Evolutionary conservation across 2,797 vertebrate species (phyloP), one percentile per base, ranked within the genome.

Genomic region (Rousettus madagascariensis): DNA sequence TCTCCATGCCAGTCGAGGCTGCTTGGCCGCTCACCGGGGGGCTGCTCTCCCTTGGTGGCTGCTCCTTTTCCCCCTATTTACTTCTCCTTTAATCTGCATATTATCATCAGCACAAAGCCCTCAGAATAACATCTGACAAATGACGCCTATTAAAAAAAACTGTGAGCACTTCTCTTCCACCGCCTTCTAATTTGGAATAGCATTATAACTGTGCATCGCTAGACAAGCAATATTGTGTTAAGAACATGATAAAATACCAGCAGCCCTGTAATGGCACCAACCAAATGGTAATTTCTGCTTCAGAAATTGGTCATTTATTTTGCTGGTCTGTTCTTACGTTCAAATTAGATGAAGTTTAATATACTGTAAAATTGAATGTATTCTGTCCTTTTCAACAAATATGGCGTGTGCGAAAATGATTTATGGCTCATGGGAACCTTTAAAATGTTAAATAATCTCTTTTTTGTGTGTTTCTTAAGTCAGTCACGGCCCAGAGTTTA

Each of bases 281-380:
- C 98, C 98, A 98, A 98, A 98, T 98, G 98, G 98, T 98, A 98
- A 98, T 99, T 99, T 98, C 98, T 98, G 98, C 98, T 98, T 98
- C 98, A 98, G 98, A 98, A 98, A 98, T 98, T 98, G 98, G 98
- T 98, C 98, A 98, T 99, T 98, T 98, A 98, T 98, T 98, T 99
- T 98, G 98, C 98, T 98, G 98, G 98, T 98, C 98, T 98, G 97
- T 98, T 98, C 98, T 98, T 98, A 98, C 95, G 97, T 98, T 98
- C 98, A 98, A 99, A 99, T 99, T 99, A 99, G 98, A 98, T 98
- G 98, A 99, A 99, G 98, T 98, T 98, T 99, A 98, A 98, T 98
- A 98, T 98, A 98, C 98, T 99, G 98, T 98, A 98, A 98, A 98
- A 98, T 98, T 98, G 98, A 98, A 99, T 98, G 98, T 98, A 98